Evolutionary conservation across 1,140 invertebrate species (phyloP).

Genomic region (Eupeodes corollae): DNA sequence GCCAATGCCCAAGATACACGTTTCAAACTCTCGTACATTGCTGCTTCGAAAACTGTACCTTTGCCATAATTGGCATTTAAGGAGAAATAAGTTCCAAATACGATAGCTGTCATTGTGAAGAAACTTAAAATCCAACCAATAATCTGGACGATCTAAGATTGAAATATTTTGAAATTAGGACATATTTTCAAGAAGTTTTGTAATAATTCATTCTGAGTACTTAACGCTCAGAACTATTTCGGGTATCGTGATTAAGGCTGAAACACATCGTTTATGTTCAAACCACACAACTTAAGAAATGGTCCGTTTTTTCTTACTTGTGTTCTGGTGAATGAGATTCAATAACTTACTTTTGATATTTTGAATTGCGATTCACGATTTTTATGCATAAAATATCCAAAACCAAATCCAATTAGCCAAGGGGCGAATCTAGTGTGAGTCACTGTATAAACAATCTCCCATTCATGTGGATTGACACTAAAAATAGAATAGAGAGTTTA

Average conservation of each 20-base stretch:
- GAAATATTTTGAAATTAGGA: too few species aligned
- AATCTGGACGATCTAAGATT: too few species aligned
- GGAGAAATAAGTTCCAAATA: constrained; percentile 22
- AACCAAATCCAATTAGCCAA: constrained; percentile 20
- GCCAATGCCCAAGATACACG: constrained; percentile 48
- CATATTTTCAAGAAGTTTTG: too few species aligned
- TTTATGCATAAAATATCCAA: constrained; percentile 21
- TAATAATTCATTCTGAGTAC: too few species aligned
- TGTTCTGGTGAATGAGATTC: too few species aligned
- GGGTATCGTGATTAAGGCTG: too few species aligned
- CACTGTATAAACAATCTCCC: constrained; percentile 10
- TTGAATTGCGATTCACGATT: constrained; percentile 8
- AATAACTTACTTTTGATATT: constrained; percentile 6
- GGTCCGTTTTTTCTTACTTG: too few species aligned
- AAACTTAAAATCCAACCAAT: constrained; percentile 18
- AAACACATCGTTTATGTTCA: too few species aligned
- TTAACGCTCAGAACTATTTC: too few species aligned
- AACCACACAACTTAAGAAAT: too few species aligned
- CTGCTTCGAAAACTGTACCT: constrained; percentile 34
- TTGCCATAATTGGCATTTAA: constrained; percentile 18
- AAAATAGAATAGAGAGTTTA: too few species aligned
- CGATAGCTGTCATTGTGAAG: constrained; percentile 12
- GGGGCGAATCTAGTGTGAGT: constrained; percentile 21
- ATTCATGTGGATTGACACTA: neutral
- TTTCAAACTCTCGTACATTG: constrained; percentile 50